Base-by-base conservation (phyloP, 2,888 invertebrate species). In the Coelopa pilipes region DNA sequence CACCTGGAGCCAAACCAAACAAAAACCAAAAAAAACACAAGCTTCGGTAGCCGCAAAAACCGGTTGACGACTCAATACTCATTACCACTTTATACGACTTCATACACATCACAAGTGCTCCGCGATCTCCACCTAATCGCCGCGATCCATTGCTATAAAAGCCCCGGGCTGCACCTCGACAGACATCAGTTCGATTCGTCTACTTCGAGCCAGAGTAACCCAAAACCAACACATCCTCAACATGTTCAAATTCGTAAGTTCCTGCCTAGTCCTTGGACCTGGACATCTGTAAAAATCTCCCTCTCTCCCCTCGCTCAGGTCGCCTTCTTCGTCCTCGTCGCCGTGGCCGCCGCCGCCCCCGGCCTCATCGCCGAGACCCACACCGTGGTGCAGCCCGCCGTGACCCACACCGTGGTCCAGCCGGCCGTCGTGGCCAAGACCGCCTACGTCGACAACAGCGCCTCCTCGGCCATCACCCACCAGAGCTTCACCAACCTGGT, bases 241-340 rank as follows among this genome's bases (percentile, higher is more conserved):
- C 78, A 87, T 87, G 87, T 87, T 85, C 82, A 86, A 86, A 84
- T 82, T 86, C 81, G 87, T 87, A 81, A 85, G 87, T 83, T 21
- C 9, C n/a, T 9, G 1, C 34, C n/a, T 2, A n/a, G 3, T 53
- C 53, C 53, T 53, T 53, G 13, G 53, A 53, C 5, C 3, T 53
- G 13, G 13, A 53, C 13, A 49, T 53, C 34, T 34, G 34, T 9
- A 17, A 21, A 34, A 34, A 34, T 34, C 34, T 34, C n/a, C 49
- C 10, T 10, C 13, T 49, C 13, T 49, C 13, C 10, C 13, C 10
- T 53, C 21, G 21, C 19, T 21, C 67, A 83, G 82, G 74, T 91
- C 89, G 90, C 91, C 88, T 89, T 92, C 87, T 90, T 90, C 85
- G 90, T 90, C 88, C 87, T 91, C 79, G 86, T 90, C 81, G 90